These are phyloP conservation scores for Tortricodes alternella DNA, from an alignment of 2,888 invertebrate species.

Conservation along the genomic window DNA sequence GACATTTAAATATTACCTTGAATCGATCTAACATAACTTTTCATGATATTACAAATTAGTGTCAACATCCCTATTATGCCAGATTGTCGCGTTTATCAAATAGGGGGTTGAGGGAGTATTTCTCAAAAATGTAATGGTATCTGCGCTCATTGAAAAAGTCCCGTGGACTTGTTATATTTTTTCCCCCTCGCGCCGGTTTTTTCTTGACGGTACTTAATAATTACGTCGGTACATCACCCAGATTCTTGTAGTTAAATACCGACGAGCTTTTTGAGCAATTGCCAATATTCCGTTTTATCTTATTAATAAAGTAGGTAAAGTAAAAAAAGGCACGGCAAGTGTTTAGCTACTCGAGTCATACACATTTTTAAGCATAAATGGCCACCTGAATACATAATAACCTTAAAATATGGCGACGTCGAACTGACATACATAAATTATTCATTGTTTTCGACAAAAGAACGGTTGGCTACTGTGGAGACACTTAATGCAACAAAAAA, in stretches of 20 bases:
- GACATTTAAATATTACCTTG: no score
- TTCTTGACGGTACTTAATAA: not conserved
- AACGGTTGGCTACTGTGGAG: constrained; percentile 13
- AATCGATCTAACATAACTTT: no score
- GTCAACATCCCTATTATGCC: no score
- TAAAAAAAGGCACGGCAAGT: not conserved
- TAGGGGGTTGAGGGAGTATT: no score
- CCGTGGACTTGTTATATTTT: no score
- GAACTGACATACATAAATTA: constrained; percentile 21
- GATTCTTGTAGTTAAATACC: not conserved
- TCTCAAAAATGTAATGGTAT: no score
- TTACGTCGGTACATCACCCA: not conserved
- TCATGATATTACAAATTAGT: no score
- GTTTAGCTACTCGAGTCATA: not conserved
- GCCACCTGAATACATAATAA: constrained; percentile 26
- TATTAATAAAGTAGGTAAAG: not conserved
- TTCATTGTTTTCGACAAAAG: constrained; percentile 24
- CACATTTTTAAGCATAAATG: constrained; percentile 4
- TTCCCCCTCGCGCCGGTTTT: not conserved
- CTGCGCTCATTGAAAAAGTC: no score
- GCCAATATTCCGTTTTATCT: not conserved
- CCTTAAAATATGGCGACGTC: constrained; percentile 16
- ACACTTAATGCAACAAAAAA: not conserved
- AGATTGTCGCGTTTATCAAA: no score
- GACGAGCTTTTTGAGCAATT: not conserved